These are phyloP conservation scores for Anser cygnoides DNA, from an alignment of 2,113 vertebrate species.

Conservation along the genomic window DNA sequence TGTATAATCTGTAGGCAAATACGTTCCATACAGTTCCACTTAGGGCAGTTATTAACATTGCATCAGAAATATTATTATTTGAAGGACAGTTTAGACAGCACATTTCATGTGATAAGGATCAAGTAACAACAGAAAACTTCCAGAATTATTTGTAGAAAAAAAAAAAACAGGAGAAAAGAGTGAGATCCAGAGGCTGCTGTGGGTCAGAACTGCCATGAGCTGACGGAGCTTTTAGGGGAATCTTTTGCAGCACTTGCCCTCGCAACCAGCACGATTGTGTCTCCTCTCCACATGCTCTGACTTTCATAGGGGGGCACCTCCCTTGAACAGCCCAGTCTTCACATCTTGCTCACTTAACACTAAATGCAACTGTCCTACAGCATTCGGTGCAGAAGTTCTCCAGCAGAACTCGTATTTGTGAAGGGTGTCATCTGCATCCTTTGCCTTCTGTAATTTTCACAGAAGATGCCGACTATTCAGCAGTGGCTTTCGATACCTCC, in stretches of 20 bases:
- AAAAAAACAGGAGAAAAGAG: background rate
- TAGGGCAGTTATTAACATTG: background rate
- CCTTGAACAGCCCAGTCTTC: fast-evolving
- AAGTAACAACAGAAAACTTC: background rate
- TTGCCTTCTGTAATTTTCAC: background rate
- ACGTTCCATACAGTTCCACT: background rate
- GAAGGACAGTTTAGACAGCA: background rate
- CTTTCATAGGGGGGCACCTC: background rate
- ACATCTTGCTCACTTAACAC: background rate
- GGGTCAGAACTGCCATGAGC: background rate
- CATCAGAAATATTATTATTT: background rate
- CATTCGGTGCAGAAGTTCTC: background rate
- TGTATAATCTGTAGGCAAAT: background rate
- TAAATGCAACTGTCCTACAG: background rate
- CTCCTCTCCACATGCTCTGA: background rate
- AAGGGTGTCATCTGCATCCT: fast-evolving
- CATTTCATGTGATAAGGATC: background rate
- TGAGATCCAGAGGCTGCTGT: background rate
- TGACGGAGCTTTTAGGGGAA: background rate
- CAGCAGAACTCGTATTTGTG: background rate
- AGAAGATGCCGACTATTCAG: background rate
- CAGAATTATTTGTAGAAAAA: background rate
- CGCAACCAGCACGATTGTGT: too few species aligned
- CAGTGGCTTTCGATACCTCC: fast-evolving
- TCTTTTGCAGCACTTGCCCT: background rate